Conservation (phyloP, 1,140 invertebrate species). For the Pogonomyrmex californicus region DNA sequence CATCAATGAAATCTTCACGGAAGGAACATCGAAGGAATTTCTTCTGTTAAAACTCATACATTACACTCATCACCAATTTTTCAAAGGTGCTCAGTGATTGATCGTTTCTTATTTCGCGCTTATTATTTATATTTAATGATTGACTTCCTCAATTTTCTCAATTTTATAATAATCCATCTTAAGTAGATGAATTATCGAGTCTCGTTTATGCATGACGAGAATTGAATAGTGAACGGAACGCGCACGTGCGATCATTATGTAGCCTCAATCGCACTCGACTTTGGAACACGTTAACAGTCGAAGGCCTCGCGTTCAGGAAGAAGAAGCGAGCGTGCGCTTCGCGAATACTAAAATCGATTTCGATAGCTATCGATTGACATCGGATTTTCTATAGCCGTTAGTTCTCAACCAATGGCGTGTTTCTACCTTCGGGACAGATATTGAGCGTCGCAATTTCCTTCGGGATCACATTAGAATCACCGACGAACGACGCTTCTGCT, state of each 20-base stretch:
- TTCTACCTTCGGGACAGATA: not conserved
- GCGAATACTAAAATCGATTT: conserved; percentile 52
- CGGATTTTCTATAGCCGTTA: not conserved
- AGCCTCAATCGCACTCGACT: conserved; percentile 34
- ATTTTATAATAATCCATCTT: not conserved
- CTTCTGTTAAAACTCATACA: not conserved
- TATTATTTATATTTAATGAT: not conserved
- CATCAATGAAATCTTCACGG: not conserved
- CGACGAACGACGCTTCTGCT: not conserved
- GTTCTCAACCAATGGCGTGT: not conserved
- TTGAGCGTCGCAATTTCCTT: not conserved
- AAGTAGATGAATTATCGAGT: conserved; percentile 34
- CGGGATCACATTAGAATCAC: not conserved
- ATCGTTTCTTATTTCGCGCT: not conserved
- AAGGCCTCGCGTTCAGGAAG: conserved; percentile 54
- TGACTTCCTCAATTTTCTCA: not conserved
- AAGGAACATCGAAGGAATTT: not conserved
- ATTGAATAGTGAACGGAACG: not conserved
- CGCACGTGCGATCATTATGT: conserved; percentile 35
- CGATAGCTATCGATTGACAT: not conserved
- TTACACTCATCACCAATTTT: not conserved
- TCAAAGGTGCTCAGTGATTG: not conserved
- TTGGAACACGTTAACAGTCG: conserved; percentile 52
- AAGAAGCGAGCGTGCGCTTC: conserved; percentile 18
- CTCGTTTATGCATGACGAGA: not conserved